phyloP scores from a whole-genome alignment of 1,140 invertebrate genomes.

The Metaphire vulgaris region DNA sequence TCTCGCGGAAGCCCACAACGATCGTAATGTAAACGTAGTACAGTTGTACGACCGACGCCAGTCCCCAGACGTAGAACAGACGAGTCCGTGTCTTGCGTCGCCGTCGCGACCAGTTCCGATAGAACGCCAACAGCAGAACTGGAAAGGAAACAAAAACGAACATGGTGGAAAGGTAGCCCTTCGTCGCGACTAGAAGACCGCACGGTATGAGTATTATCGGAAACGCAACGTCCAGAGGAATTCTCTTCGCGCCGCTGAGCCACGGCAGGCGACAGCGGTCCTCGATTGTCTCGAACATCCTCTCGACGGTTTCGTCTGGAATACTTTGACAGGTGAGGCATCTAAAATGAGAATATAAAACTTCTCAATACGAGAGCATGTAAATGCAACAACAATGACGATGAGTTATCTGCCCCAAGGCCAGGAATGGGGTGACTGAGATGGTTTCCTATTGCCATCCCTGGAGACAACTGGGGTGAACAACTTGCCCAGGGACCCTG shows the following conservation, averaged over 20 bases:
- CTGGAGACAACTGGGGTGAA: too few species aligned
- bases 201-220: slow-evolving; percentile 39
- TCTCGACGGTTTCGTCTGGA: slow-evolving; percentile 32
- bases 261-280: slow-evolving; percentile 43
- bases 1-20: slow-evolving; percentile 41
- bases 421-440: too few species aligned
- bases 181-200: slow-evolving; percentile 36
- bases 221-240: slow-evolving; percentile 38
- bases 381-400: too few species aligned
- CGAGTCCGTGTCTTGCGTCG: slow-evolving; percentile 17
- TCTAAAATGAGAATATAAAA: slow-evolving; percentile 30
- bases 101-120: slow-evolving; percentile 32
- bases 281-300: slow-evolving; percentile 31
- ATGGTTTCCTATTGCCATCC: too few species aligned
- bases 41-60: slow-evolving; percentile 38
- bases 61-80: slow-evolving; percentile 41
- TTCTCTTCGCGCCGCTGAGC: slow-evolving; percentile 38
- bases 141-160: slow-evolving; percentile 37
- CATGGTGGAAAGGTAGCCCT: slow-evolving; percentile 34
- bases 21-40: slow-evolving; percentile 38
- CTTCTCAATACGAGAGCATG: too few species aligned
- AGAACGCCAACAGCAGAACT: slow-evolving; percentile 38
- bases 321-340: slow-evolving; percentile 35
- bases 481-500: too few species aligned
- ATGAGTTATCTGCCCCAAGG: too few species aligned